These are phyloP conservation scores for Lagorchestes hirsutus DNA, from an alignment of 2,797 vertebrate genomes.

Conservation along the genomic window DNA sequence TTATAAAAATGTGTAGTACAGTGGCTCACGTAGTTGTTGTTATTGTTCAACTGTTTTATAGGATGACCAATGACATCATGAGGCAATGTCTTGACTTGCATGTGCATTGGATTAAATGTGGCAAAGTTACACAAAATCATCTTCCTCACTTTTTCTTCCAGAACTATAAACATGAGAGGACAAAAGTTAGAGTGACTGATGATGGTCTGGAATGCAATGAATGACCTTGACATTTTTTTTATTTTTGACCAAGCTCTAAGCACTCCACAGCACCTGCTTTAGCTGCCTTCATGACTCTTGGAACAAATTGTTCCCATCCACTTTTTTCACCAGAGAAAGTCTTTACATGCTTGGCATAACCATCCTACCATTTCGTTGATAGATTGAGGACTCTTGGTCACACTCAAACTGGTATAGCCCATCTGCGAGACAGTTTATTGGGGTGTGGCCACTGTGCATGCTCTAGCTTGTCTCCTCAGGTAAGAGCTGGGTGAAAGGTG, in stretches of 20 bases:
- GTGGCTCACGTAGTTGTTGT: neutral
- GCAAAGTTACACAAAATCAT: neutral
- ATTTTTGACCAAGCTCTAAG: neutral
- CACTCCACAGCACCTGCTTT: neutral
- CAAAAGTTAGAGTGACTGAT: neutral
- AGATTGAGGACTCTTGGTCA: neutral
- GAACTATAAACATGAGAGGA: neutral
- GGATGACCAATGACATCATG: neutral
- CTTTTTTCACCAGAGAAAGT: neutral
- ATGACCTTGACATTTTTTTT: neutral
- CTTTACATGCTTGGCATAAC: neutral
- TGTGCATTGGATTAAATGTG: neutral
- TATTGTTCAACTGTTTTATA: too few species aligned
- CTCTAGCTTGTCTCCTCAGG: neutral
- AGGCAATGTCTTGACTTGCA: neutral
- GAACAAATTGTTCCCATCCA: neutral
- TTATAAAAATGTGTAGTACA: neutral
- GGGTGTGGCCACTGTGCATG: neutral
- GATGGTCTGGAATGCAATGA: neutral
- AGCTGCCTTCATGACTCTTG: neutral
- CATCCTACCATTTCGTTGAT: neutral
- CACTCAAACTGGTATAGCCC: neutral
- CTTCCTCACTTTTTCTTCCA: neutral
- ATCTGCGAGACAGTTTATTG: neutral
- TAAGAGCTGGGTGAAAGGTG: neutral